These are phyloP conservation scores for Electrona antarctica DNA, from an alignment of 2,113 vertebrate species.

Conservation along the genomic window DNA sequence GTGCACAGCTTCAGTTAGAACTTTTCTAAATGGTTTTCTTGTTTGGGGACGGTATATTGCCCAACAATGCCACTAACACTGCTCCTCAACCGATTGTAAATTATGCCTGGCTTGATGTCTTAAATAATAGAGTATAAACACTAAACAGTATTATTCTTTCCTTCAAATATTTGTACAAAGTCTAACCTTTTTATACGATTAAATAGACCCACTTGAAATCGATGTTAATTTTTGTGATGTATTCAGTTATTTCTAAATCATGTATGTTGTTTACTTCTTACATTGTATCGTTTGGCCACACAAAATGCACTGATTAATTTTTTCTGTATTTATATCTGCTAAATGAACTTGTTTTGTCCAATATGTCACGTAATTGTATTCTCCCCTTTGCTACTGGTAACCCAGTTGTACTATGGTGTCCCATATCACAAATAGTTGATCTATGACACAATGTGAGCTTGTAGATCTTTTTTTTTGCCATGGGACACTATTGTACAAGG, in stretches of 20 bases:
- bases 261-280: constrained; percentile 6
- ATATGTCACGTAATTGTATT: constrained; percentile 4
- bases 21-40: constrained; percentile 28
- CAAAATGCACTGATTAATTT: constrained; percentile 76
- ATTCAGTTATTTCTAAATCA: constrained; percentile 29
- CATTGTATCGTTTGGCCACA: constrained; percentile 34
- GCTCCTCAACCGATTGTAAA: constrained; percentile 38
- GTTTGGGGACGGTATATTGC: not conserved
- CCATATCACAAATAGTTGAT: no score
- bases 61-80: constrained; percentile 65
- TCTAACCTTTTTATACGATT: constrained; percentile 23
- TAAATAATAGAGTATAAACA: constrained; percentile 11
- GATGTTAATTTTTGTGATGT: constrained; percentile 30
- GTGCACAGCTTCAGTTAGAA: constrained; percentile 60
- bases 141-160: constrained; percentile 46
- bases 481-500: not conserved
- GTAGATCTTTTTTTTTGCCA: no score
- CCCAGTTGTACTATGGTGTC: no score
- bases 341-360: constrained; percentile 49
- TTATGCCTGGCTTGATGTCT: constrained; percentile 26
- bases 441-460: no score
- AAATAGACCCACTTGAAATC: constrained; percentile 11
- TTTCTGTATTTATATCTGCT: constrained; percentile 56
- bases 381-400: constrained; percentile 22
- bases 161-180: constrained; percentile 35